Evolutionary conservation across 1,140 invertebrate genomes (phyloP).

Genomic region (Metopolophium dirhodum): DNA sequence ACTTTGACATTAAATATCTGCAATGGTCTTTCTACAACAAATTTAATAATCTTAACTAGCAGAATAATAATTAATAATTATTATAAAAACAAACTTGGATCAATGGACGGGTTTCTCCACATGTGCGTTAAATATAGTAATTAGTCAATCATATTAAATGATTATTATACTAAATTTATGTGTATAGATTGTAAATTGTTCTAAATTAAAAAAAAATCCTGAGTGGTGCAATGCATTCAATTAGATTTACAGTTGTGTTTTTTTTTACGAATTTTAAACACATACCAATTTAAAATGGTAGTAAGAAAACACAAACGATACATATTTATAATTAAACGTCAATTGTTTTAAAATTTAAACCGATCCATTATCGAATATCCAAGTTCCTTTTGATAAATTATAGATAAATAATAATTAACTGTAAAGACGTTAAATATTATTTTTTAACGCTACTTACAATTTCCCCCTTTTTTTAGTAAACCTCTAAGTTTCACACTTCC

Average conservation of each 20-base stretch:
- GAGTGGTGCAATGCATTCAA: no score
- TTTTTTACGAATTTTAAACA: neutral
- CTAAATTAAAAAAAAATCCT: no score
- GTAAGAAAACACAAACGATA: neutral
- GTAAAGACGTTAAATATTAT: neutral
- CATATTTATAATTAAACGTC: neutral
- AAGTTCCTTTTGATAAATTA: neutral
- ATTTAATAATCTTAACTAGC: neutral
- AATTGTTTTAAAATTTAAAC: neutral
- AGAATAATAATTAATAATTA: neutral
- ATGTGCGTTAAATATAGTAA: no score
- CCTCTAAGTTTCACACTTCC: neutral
- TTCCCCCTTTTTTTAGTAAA: neutral
- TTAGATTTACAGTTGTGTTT: no score
- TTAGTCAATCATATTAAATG: no score
- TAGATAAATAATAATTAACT: neutral
- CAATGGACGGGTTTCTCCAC: no score
- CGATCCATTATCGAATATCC: neutral
- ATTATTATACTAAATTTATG: no score
- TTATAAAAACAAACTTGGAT: neutral
- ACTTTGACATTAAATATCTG: conserved; percentile 21
- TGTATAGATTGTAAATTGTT: no score
- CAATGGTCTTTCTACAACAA: conserved; percentile 42
- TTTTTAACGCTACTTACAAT: no score
- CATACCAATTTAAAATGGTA: neutral